Conservation (phyloP, 2,113 vertebrate species). For the Pholis gunnellus region DNA sequence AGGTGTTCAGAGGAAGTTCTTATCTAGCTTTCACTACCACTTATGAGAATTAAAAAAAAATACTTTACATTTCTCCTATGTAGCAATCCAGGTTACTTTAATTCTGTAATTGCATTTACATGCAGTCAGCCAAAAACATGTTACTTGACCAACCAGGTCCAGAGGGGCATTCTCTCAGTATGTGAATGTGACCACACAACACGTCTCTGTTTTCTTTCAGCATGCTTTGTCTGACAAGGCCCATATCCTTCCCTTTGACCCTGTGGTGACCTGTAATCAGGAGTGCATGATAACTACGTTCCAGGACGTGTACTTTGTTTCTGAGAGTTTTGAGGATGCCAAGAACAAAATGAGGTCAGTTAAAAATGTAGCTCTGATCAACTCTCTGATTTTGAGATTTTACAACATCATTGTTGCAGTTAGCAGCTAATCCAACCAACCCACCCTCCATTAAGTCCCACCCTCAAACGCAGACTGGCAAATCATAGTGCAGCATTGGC, state of each 20-base stretch:
- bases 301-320: constrained; percentile 30
- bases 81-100: background rate
- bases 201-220: constrained; percentile 9
- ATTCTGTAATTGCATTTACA: background rate
- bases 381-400: background rate
- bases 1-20: background rate
- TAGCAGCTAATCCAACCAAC: background rate
- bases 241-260: constrained; percentile 87
- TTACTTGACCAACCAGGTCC: background rate
- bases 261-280: constrained; percentile 78
- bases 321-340: constrained; percentile 34
- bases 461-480: background rate
- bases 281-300: constrained; percentile 30
- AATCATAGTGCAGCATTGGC: background rate
- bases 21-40: background rate
- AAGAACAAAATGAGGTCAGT: constrained; percentile 42
- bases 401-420: background rate
- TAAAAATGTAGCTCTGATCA: background rate
- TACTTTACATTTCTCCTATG: background rate
- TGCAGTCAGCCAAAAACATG: background rate
- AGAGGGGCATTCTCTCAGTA: background rate
- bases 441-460: background rate
- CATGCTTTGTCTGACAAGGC: constrained; percentile 30
- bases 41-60: background rate
- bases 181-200: background rate